Evolutionary conservation across 2,888 invertebrate genomes (phyloP), one percentile per base, ranked within the genome.

Genomic region (Erynnis tages): DNA sequence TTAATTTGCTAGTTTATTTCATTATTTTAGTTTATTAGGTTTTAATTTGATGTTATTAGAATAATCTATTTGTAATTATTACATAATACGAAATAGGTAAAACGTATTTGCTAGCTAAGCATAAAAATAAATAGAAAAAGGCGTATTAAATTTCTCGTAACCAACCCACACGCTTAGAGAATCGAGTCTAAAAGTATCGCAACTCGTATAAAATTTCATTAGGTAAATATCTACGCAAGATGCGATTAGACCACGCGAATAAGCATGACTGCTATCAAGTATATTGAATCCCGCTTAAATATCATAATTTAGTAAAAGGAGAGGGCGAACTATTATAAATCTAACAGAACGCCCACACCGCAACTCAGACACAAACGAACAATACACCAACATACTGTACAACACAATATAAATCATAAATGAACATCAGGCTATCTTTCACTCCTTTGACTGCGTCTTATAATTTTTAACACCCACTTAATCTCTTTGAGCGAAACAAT

Each of bases 381-480:
- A 87, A 87, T 83, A 74, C 79, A 73, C 70, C 57, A 72, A 82
- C 82, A 78, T 65, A 76, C 69, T 71, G 66, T 67, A 73, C 76
- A 81, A 82, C 82, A 83, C 80, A 72, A 77, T 70, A 83, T 88
- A 87, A 86, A 88, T 89, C 86, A 88, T 75, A 71, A 73, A 66
- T 58, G 68, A 69, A 78, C 79, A 78, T 74, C 75, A 68, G 73
- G 63, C 79, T 76, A 82, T 85, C 84, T 84, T 78, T 82, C 84
- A 79, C 78, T 80, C 75, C 79, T 79, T 76, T 71, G 67, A 73
- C 69, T 77, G 62, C 72, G 77, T 79, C 78, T 82, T 82, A 80
- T 79, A 73, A 82, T 88, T 88, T 86, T 87, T 85, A 86, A 88
- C 87, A 85, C 86, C 88, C 86, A 88, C 87, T 84, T 81, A 76